phyloP scores from a whole-genome alignment of 2,113 vertebrate species.

The Tragulus kanchil region DNA sequence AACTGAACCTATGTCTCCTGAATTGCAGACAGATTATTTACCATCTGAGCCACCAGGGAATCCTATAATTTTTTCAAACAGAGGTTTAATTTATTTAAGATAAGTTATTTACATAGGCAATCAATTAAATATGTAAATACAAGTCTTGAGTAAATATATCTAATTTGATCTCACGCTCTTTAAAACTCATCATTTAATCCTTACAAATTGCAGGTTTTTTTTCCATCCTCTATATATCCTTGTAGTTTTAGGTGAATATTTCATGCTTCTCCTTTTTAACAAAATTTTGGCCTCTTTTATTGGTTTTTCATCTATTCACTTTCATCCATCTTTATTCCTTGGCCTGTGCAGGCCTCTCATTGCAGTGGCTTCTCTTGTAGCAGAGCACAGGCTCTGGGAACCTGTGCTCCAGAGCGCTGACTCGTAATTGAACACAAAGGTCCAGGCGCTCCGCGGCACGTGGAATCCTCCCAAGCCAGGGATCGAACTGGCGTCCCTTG shows the following conservation, averaged over 20 bases:
- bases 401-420: too few species aligned
- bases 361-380: too few species aligned
- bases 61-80: not conserved
- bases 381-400: too few species aligned
- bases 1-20: not conserved
- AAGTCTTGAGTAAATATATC: not conserved
- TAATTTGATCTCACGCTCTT: slow-evolving; percentile 8
- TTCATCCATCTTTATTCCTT: too few species aligned
- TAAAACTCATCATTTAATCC: slow-evolving; percentile 8
- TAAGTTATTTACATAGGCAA: not conserved
- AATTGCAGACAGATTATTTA: not conserved
- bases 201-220: not conserved
- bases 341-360: too few species aligned
- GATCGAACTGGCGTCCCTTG: too few species aligned
- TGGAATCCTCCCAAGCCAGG: too few species aligned
- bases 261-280: too few species aligned
- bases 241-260: not conserved
- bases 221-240: not conserved
- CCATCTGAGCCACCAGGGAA: not conserved
- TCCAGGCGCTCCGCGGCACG: too few species aligned
- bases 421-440: too few species aligned
- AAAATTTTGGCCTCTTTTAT: too few species aligned
- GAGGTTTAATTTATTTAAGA: not conserved
- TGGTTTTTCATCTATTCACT: too few species aligned
- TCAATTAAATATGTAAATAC: not conserved